phyloP scores from a whole-genome alignment of 2,797 vertebrate species.

The Crypturellus tataupa region DNA sequence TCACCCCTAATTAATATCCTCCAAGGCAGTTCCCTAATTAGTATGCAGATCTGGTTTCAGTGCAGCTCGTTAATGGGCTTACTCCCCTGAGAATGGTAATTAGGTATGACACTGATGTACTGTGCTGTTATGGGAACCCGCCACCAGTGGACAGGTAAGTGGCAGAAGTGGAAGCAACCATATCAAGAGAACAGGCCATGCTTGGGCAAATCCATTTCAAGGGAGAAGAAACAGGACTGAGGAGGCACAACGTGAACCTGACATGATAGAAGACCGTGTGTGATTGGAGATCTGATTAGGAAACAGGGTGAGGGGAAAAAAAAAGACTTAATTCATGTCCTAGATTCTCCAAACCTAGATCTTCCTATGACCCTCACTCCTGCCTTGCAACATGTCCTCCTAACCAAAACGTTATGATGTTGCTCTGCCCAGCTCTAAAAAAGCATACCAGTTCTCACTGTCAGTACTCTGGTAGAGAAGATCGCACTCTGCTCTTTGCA shows the following conservation, averaged over 20 bases:
- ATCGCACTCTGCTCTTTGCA: not conserved
- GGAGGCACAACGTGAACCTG: not conserved
- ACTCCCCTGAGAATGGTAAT: conserved; percentile 72
- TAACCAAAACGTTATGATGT: not conserved
- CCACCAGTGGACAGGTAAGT: conserved; percentile 22
- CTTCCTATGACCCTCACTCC: not conserved
- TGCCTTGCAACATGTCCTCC: not conserved
- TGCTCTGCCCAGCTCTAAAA: not conserved
- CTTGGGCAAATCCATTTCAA: not conserved
- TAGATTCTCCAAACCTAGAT: fast-evolving
- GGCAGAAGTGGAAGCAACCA: conserved; percentile 18
- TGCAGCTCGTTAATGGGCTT: conserved; percentile 79
- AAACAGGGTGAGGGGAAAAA: not conserved
- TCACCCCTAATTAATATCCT: conserved; percentile 85
- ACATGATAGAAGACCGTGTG: not conserved
- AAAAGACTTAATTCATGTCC: not conserved
- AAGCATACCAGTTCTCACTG: not conserved
- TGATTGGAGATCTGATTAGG: not conserved
- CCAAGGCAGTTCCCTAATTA: conserved; percentile 80
- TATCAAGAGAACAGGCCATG: not conserved
- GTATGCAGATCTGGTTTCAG: conserved; percentile 77
- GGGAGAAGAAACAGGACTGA: not conserved
- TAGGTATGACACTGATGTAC: conserved; percentile 70
- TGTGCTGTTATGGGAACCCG: conserved; percentile 43
- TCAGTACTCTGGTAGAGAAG: fast-evolving